Evolutionary conservation across 1,140 invertebrate species (phyloP), one percentile per base, ranked within the genome.

Genomic region (Ylistrum balloti): DNA sequence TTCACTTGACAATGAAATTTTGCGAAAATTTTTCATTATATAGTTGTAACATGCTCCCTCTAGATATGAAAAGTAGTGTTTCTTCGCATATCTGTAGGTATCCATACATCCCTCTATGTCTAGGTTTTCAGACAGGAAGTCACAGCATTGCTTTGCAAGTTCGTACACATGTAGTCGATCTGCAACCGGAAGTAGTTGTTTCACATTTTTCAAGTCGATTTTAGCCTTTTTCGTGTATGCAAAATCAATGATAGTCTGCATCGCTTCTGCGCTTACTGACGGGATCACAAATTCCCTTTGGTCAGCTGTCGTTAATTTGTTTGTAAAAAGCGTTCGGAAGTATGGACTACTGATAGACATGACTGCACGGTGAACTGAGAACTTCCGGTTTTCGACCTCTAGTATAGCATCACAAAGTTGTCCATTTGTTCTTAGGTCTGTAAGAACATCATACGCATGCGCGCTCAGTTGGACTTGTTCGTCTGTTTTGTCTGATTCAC

Each of bases 1-100:
- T 96, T 99, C 99, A 95, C 98, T 99, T 95, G 99, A 98, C 97
- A 99, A 98, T 48, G 99, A 98, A 97, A 98, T 92, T 74, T 94
- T 91, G 20, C 89, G 88, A 88, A 95, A 95, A 86, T 94, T 94
- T 33, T 92, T 91, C 90, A 95, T 91, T 22, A 95, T 88, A 90
- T 92, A 95, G 87, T 97, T 97, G 90, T 98, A 97, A 0, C 98
- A 97, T 45, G 97, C 97, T 9, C 96, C 96, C 93, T 98, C 97
- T 33, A 99, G 95, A 45, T 97, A 97, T 33, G 97, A 97, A 92
- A 98, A 98, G 94, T 98, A 98, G 92, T 98, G 97, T 56, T 97
- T 96, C 95, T 97, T 97, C 0, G 98, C 98, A 96, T 98, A 99
- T 92, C 97, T 97, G 96, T 98, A 97, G 38, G 98, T 97, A 28